phyloP scores from a whole-genome alignment of 2,797 vertebrate genomes.

The Oreochromis grahami region DNA sequence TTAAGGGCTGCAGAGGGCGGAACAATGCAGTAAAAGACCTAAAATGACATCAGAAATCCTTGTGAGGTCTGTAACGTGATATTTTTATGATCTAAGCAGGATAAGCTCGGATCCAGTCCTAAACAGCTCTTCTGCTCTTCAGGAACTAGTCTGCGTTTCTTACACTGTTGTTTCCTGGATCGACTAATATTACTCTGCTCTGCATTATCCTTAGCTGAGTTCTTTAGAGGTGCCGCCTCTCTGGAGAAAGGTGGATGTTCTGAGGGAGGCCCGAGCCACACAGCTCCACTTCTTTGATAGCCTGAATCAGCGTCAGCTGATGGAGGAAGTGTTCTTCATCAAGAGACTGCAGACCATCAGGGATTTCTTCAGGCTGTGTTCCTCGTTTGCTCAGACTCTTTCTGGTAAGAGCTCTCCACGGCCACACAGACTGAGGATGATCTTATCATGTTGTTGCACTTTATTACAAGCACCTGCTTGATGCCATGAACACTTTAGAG shows the following conservation, averaged over 20 bases:
- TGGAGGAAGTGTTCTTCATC: slow-evolving; percentile 96
- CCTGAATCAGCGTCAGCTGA: slow-evolving; percentile 83
- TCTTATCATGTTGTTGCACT: background rate
- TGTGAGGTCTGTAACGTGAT: background rate
- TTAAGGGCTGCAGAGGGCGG: accelerated
- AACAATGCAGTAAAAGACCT: accelerated
- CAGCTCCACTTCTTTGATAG: slow-evolving; percentile 92
- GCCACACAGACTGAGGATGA: accelerated
- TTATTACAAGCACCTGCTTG: background rate
- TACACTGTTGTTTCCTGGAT: background rate
- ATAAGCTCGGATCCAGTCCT: background rate
- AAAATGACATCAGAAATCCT: background rate
- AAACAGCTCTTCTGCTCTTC: background rate
- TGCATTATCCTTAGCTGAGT: slow-evolving; percentile 76
- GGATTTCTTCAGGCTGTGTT: slow-evolving; percentile 94
- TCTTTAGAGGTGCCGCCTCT: slow-evolving; percentile 91
- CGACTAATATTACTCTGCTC: background rate
- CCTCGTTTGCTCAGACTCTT: slow-evolving; percentile 90
- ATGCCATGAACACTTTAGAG: background rate
- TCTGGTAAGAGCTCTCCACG: slow-evolving; percentile 78
- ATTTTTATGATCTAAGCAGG: background rate
- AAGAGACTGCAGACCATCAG: slow-evolving; percentile 94
- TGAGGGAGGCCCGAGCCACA: slow-evolving; percentile 88
- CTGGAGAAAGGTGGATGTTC: slow-evolving; percentile 94
- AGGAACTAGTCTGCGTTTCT: background rate